Percentiles rank a stretch among this genome's conserved stretches.
Conservation (phyloP, 92 coral and sea anemone genomes). For the Epizoanthus scotinus region DNA sequence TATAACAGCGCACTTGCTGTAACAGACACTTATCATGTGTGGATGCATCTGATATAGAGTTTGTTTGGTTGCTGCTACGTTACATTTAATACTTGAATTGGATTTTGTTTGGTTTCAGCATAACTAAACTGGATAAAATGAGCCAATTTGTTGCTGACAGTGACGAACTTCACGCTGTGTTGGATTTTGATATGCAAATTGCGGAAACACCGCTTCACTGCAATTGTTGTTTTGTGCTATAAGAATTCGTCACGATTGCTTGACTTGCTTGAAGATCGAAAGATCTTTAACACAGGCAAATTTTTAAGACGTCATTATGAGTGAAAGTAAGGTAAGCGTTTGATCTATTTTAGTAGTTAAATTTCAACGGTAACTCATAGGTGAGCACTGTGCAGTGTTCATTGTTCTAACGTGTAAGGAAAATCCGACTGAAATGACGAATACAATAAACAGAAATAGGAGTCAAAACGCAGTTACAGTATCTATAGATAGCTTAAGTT, state of each 20-base stretch:
- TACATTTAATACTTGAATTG: background rate
- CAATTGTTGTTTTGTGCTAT: slow-evolving; percentile 18
- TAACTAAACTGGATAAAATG: slow-evolving; percentile 6
- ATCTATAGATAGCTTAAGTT: background rate
- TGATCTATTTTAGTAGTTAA: background rate
- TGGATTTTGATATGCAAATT: slow-evolving; percentile 33
- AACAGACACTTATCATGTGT: background rate
- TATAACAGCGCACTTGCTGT: background rate
- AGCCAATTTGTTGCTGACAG: background rate
- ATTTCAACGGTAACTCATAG: background rate
- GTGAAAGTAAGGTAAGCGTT: slow-evolving; percentile 28
- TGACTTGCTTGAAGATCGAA: background rate
- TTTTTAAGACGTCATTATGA: slow-evolving; percentile 25
- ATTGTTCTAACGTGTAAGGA: slow-evolving; percentile 12
- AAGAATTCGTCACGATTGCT: slow-evolving; percentile 13
- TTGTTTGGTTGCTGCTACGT: background rate
- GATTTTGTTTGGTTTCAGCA: background rate
- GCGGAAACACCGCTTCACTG: slow-evolving; percentile 26
- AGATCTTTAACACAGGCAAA: background rate
- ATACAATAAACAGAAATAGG: slow-evolving; percentile 6
- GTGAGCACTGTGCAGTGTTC: slow-evolving; percentile 3
- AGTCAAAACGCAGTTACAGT: slow-evolving; percentile 17
- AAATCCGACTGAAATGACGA: background rate
- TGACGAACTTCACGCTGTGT: slow-evolving; percentile 19
- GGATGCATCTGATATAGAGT: background rate